Conservation (phyloP, 2,113 vertebrate species). For the Podarcis cretensis region DNA sequence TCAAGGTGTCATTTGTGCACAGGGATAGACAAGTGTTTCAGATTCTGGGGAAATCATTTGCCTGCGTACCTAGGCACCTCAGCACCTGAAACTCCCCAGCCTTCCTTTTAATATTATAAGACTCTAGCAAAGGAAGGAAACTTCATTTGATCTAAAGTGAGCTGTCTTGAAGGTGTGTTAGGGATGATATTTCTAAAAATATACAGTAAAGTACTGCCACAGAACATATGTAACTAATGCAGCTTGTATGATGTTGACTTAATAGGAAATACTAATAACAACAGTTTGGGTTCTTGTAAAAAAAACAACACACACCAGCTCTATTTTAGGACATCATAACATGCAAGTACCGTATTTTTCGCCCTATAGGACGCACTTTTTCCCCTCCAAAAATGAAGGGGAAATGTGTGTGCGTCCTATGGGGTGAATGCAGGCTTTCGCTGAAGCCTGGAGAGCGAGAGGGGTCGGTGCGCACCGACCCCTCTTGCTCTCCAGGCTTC, state of each 20-base stretch:
- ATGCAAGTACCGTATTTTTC: background rate
- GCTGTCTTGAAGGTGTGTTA: background rate
- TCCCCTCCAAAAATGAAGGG: no score
- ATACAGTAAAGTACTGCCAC: background rate
- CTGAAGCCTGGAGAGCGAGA: no score
- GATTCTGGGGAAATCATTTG: background rate
- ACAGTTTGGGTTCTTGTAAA: conserved; percentile 37
- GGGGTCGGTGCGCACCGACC: no score
- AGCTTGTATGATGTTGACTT: conserved; percentile 15
- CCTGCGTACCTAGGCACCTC: background rate
- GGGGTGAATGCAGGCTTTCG: no score
- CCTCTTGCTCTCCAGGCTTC: no score
- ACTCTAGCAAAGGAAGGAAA: no score
- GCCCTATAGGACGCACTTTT: no score
- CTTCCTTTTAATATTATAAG: background rate
- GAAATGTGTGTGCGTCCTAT: no score
- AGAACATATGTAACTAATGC: background rate
- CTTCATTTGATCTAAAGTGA: no score
- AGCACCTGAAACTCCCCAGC: background rate
- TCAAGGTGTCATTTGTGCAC: background rate
- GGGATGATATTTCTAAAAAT: conserved; percentile 41
- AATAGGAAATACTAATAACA: conserved; percentile 27
- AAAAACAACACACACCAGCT: background rate
- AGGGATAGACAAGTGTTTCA: background rate
- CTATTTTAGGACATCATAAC: background rate